Base-by-base conservation (phyloP, 2,113 vertebrate species). In the Aptenodytes patagonicus region DNA sequence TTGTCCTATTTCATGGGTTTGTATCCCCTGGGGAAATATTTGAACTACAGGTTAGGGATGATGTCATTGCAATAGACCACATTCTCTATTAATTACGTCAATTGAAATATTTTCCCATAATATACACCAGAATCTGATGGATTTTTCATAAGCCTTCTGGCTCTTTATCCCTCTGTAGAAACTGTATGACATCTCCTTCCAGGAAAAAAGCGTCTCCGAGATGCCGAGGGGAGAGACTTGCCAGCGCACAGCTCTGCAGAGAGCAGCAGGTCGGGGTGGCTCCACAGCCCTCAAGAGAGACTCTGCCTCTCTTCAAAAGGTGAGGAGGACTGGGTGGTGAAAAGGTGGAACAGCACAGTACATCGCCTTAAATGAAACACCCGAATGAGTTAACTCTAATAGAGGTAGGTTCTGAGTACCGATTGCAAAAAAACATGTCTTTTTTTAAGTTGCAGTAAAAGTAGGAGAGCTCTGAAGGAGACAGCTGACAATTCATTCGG, bases 361-460 rank as follows among this genome's bases (percentile, higher is more conserved):
- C 38, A 19, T 24, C 13, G 32, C 4, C 60, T 89, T 46, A 77
- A 62, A 89, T 16, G 19, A 79, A 79, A 54, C 5, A 64, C 14
- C 82, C 42, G 44, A 86, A 77, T 1, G 13, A 92, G 28, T n/a
- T 75, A 75, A 46, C 17, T 83, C 17, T 22, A 38, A 47, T 1
- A 68, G 25, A 87, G 31, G 11, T 12, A 73, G 22, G 51, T 66
- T 83, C 32, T 71, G 42, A 81, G 38, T 38, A 46, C 7, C 0
- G 4, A 31, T 1, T 32, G 17, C 1, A 13, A 72, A 76, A 42
- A 34, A 19, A 16, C 2, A 20, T 0, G 3, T 51, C 4, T 8
- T 31, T 44, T 44, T 75, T 78, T 15, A 82, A 58, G 12, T 38
- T 31, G 31, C 18, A 38, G 31, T 55, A 51, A 16, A 80, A 93